Conservation (phyloP, 2,888 invertebrate species). For the Hirtodrosophila trivittata region DNA sequence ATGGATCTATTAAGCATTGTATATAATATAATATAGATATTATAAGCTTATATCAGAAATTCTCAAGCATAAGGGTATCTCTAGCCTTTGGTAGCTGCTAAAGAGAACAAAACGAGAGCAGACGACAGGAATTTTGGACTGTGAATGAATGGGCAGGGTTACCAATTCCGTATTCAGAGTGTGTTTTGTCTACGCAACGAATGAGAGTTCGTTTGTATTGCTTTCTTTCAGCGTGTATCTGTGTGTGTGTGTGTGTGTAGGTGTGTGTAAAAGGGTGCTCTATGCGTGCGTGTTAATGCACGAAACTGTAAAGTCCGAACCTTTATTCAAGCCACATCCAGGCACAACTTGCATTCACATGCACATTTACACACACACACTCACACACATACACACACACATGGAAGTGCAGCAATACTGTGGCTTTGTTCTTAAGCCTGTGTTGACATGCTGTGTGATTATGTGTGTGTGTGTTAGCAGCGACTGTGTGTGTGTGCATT, state of each 20-base stretch:
- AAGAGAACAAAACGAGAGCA: neutral
- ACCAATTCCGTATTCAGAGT: constrained; percentile 62
- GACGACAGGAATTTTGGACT: constrained; percentile 18
- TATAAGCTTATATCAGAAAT: too few species aligned
- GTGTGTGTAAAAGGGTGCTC: constrained; percentile 11
- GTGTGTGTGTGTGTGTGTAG: neutral
- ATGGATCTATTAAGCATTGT: too few species aligned
- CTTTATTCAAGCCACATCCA: constrained; percentile 44
- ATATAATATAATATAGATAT: too few species aligned
- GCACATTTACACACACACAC: constrained; percentile 16
- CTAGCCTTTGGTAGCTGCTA: neutral
- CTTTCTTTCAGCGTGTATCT: neutral
- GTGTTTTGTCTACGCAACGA: constrained; percentile 60
- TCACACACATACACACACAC: constrained; percentile 17
- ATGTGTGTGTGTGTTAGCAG: constrained; percentile 16
- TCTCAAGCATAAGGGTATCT: too few species aligned
- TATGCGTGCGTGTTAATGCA: constrained; percentile 76
- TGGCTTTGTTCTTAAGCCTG: constrained; percentile 60
- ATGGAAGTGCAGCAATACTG: constrained; percentile 33
- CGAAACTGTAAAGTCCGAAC: constrained; percentile 67
- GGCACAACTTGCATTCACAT: constrained; percentile 45
- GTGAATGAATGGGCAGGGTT: constrained; percentile 11
- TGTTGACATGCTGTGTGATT: constrained; percentile 54
- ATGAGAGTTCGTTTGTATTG: constrained; percentile 28
- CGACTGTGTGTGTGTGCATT: constrained; percentile 30